Conservation (phyloP, 2,113 vertebrate species). For the Actenoides hombroni region DNA sequence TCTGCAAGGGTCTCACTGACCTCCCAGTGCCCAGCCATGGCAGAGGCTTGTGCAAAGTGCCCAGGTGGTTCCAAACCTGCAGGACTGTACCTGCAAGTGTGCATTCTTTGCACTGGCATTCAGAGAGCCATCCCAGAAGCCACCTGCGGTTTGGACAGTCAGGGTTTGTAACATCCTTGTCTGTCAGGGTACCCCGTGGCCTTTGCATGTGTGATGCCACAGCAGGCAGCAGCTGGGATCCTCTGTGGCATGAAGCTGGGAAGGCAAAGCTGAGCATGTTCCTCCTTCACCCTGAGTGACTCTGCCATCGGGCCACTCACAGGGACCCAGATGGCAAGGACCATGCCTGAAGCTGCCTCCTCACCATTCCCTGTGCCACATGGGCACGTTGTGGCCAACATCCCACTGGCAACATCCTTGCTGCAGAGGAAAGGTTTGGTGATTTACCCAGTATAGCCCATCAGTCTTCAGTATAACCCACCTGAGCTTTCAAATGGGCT, state of each 20-base stretch:
- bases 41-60: neutral
- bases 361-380: neutral
- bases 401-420: neutral
- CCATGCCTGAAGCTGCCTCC: neutral
- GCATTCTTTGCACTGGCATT: neutral
- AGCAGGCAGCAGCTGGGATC: neutral
- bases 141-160: no score
- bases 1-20: neutral
- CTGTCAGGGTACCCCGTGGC: neutral
- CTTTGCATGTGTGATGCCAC: neutral
- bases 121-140: neutral
- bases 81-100: neutral
- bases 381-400: accelerated
- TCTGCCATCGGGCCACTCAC: accelerated
- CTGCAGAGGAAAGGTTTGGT: neutral
- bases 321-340: neutral
- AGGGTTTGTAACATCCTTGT: neutral
- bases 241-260: neutral
- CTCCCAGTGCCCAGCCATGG: neutral
- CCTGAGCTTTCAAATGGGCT: neutral
- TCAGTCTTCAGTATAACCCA: no score
- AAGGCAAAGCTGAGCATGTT: accelerated
- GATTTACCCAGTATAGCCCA: neutral
- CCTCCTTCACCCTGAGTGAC: neutral
- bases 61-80: neutral